These are phyloP conservation scores for Acipenser ruthenus DNA, from an alignment of 2,797 vertebrate genomes.

Conservation along the genomic window DNA sequence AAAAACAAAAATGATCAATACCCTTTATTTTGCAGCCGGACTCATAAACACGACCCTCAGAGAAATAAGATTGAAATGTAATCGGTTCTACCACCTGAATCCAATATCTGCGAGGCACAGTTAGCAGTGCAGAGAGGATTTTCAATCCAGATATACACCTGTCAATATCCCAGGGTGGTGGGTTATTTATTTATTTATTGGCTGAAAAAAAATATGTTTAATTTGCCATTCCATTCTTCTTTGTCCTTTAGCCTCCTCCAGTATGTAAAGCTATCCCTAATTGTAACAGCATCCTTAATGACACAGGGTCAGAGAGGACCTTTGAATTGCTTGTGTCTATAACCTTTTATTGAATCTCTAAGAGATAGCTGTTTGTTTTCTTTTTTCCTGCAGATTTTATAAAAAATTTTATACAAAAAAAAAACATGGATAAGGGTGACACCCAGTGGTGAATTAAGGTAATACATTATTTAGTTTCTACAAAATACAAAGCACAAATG, in stretches of 20 bases:
- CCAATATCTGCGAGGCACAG: conserved; percentile 24
- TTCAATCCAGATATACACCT: conserved; percentile 32
- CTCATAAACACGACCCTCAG: conserved; percentile 11
- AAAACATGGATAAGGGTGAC: conserved; percentile 12
- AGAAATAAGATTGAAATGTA: conserved; percentile 31
- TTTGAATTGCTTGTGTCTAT: conserved; percentile 11
- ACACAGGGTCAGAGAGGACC: not conserved
- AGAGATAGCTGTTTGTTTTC: not conserved
- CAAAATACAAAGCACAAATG: no score
- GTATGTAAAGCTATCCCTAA: not conserved
- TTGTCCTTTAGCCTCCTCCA: conserved; percentile 29
- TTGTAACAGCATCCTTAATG: conserved; percentile 9
- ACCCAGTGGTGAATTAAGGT: conserved; percentile 16
- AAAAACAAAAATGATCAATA: conserved; percentile 5
- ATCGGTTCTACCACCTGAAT: conserved; percentile 23
- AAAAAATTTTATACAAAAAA: not conserved
- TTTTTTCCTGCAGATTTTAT: not conserved
- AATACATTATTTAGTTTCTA: not conserved
- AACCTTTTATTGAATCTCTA: conserved; percentile 6
- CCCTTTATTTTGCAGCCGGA: not conserved
- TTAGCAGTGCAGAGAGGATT: conserved; percentile 32
- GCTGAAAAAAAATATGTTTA: conserved; percentile 8
- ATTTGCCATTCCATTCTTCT: conserved; percentile 11
- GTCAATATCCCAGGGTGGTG: conserved; percentile 22
- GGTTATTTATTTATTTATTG: not conserved